A percentile compares a stretch with the other conserved stretches of the same genome.
phyloP scores from a whole-genome alignment of 1,140 invertebrate genomes.

The Drepana arcuata region DNA sequence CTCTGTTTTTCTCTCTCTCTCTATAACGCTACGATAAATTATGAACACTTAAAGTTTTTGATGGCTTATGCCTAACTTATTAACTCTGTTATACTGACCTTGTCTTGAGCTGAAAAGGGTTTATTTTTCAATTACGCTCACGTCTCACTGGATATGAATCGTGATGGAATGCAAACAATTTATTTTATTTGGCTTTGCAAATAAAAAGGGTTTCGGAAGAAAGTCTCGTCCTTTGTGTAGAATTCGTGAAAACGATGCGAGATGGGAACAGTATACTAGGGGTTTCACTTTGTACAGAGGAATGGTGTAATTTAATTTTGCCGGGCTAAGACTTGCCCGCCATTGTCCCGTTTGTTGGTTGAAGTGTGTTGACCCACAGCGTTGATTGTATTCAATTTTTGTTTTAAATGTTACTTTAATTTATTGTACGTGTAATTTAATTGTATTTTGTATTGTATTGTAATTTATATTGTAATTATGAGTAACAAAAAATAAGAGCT shows the following conservation, averaged over 20 bases:
- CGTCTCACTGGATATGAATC: slow-evolving; percentile 9
- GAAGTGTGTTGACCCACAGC: too few relatives aligned
- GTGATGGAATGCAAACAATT: slow-evolving; percentile 23
- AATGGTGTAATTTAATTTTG: slow-evolving; percentile 11
- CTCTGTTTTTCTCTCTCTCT: slow-evolving; percentile 5
- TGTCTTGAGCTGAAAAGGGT: slow-evolving; percentile 1
- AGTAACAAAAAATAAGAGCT: too few relatives aligned
- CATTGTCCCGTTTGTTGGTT: too few relatives aligned
- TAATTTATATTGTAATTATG: too few relatives aligned
- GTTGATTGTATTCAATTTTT: too few relatives aligned
- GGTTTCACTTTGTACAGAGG: neutral
- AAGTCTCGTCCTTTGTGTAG: slow-evolving; percentile 14
- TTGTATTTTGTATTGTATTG: too few relatives aligned
- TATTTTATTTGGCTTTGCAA: slow-evolving; percentile 22
- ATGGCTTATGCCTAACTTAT: slow-evolving; percentile 3
- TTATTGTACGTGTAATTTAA: too few relatives aligned
- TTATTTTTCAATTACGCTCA: slow-evolving; percentile 25
- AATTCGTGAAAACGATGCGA: slow-evolving; percentile 8
- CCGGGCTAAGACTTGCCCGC: too few relatives aligned
- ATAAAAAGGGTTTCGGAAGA: slow-evolving; percentile 18
- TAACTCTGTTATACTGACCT: neutral
- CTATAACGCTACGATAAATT: too few relatives aligned
- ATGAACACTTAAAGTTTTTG: slow-evolving; percentile 7
- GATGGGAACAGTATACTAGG: too few relatives aligned
- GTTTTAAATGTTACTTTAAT: too few relatives aligned